These are phyloP conservation scores for Colletes collaris DNA, from an alignment of 2,888 invertebrate genomes.

Conservation along the genomic window DNA sequence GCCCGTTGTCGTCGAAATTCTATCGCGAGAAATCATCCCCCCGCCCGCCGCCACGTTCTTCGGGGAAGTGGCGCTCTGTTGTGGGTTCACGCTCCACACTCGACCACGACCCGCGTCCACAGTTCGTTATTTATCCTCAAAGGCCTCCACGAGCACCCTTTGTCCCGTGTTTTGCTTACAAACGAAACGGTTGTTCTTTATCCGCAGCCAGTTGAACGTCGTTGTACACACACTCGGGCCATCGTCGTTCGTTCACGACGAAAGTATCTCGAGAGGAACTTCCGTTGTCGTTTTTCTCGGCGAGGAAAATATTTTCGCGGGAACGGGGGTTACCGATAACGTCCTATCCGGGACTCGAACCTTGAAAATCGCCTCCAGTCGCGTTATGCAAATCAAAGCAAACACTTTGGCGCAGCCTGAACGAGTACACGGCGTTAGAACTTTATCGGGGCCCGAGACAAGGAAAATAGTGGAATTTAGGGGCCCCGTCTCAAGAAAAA, in stretches of 20 bases:
- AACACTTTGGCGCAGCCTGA: too few species aligned
- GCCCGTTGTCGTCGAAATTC: too few species aligned
- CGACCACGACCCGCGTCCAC: too few species aligned
- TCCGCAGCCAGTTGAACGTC: not conserved
- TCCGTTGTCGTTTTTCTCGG: not conserved
- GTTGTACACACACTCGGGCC: not conserved
- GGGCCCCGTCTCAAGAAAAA: too few species aligned
- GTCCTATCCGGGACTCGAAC: conserved; percentile 5
- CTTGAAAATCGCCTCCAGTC: conserved; percentile 11
- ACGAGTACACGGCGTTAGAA: too few species aligned
- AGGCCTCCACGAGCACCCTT: not conserved
- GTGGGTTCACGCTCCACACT: too few species aligned
- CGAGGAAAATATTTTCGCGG: conserved; percentile 4
- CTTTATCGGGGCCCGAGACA: too few species aligned
- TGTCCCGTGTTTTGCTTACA: not conserved
- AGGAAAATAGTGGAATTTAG: too few species aligned
- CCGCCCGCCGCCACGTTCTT: not conserved
- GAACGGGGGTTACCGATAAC: not conserved
- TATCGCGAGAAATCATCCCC: too few species aligned
- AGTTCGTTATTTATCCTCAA: too few species aligned
- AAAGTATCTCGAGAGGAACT: not conserved
- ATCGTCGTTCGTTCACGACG: not conserved
- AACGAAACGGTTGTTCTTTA: not conserved
- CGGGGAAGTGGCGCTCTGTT: too few species aligned
- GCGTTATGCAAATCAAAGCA: too few species aligned